These are phyloP conservation scores for Caenorhabditis inopinata DNA, from an alignment of 1,140 invertebrate genomes.

Conservation along the genomic window DNA sequence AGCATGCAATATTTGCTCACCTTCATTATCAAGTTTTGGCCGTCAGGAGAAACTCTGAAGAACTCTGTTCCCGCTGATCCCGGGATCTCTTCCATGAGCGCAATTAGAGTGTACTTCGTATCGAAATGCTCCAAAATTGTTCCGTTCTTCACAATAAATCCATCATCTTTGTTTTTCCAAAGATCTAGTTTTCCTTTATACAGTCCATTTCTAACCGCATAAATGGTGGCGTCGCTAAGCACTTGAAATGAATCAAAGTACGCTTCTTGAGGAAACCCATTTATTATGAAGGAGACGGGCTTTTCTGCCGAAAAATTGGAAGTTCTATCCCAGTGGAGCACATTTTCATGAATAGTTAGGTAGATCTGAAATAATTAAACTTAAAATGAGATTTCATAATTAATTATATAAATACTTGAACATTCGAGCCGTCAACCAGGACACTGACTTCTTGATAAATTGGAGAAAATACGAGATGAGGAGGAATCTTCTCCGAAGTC, in stretches of 20 bases:
- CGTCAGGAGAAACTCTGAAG: neutral
- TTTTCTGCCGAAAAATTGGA: neutral
- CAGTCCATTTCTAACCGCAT: neutral
- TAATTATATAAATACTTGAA: too few relatives aligned
- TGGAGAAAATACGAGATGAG: too few relatives aligned
- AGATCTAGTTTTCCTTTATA: neutral
- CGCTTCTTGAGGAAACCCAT: neutral
- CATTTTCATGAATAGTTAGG: neutral
- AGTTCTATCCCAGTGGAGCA: neutral
- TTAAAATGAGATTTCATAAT: too few relatives aligned
- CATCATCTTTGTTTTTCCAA: slow-evolving; percentile 14
- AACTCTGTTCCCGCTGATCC: neutral
- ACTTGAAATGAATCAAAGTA: neutral
- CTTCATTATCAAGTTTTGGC: slow-evolving; percentile 14
- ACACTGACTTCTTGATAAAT: too few relatives aligned
- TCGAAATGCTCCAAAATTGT: neutral
- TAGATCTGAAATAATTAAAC: neutral
- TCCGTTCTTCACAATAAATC: neutral
- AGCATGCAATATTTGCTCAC: neutral
- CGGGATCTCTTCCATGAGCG: neutral
- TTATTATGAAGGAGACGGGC: neutral
- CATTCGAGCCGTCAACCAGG: too few relatives aligned
- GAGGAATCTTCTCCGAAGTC: too few relatives aligned
- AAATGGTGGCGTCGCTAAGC: neutral
- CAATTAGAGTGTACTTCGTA: neutral